phyloP scores from a whole-genome alignment of 2,888 invertebrate genomes.

The Tortrix viridana region DNA sequence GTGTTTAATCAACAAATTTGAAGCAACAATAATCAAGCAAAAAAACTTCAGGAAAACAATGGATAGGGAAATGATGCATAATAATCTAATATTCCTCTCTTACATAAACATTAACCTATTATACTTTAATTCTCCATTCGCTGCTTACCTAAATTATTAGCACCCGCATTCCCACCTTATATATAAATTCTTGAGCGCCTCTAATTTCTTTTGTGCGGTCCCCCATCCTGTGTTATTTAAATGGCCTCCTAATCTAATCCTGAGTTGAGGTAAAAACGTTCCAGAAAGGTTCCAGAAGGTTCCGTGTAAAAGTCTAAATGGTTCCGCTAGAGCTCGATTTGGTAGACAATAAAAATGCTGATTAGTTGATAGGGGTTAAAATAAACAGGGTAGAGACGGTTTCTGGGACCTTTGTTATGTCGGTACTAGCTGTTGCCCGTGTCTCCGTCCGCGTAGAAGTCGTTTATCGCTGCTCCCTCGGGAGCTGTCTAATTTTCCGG shows the following conservation, averaged over 20 bases:
- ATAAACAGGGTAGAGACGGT: neutral
- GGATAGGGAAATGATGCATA: no score
- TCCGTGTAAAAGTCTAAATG: neutral
- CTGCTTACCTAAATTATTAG: slow-evolving; percentile 11
- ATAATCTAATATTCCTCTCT: no score
- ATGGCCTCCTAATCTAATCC: slow-evolving; percentile 17
- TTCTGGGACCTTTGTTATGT: no score
- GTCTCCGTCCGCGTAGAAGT: no score
- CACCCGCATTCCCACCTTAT: slow-evolving; percentile 1
- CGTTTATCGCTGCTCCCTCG: no score
- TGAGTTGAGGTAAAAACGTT: slow-evolving; percentile 1
- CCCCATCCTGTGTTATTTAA: slow-evolving; percentile 18
- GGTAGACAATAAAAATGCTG: no score
- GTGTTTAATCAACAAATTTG: no score
- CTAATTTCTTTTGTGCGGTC: slow-evolving; percentile 15
- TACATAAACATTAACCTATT: neutral
- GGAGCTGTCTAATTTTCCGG: no score
- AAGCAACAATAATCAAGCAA: no score
- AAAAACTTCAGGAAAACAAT: no score
- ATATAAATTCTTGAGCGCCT: neutral
- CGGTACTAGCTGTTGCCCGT: no score
- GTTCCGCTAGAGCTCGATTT: neutral
- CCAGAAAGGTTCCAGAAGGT: slow-evolving; percentile 1
- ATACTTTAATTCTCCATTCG: slow-evolving; percentile 3
- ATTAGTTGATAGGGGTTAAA: neutral